Conservation (phyloP, 2,797 vertebrate species). For the Echeneis naucrates region DNA sequence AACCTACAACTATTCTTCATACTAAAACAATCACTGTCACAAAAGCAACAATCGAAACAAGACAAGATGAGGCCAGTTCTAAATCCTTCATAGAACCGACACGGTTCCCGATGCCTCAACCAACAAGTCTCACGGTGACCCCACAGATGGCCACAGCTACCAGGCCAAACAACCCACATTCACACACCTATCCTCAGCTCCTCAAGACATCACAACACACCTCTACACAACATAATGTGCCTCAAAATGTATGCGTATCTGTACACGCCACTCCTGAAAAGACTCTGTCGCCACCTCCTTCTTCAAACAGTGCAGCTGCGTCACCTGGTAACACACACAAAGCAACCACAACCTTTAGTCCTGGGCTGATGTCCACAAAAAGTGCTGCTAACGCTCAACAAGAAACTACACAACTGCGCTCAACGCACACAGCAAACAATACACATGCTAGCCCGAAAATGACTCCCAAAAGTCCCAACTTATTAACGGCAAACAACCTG, state of each 20-base stretch:
- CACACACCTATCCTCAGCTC: conserved; percentile 44
- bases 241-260: conserved; percentile 54
- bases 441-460: background rate
- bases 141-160: conserved; percentile 70
- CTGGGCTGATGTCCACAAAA: conserved; percentile 13
- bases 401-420: conserved; percentile 6
- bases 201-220: conserved; percentile 26
- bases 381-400: background rate
- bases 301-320: conserved; percentile 18
- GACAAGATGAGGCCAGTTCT: conserved; percentile 16
- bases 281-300: conserved; percentile 11
- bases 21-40: conserved; percentile 68
- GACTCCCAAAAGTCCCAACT: conserved; percentile 4
- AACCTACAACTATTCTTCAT: conserved; percentile 43
- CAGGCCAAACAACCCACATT: conserved; percentile 60
- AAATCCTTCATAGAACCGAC: background rate
- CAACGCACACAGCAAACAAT: background rate
- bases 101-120: conserved; percentile 23
- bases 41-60: conserved; percentile 70
- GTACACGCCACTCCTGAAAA: conserved; percentile 55
- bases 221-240: conserved; percentile 26
- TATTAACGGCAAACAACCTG: background rate
- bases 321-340: conserved; percentile 8
- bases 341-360: conserved; percentile 16
- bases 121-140: conserved; percentile 52